Conservation (phyloP, 2,113 vertebrate species). For the Sinocyclocheilus anshuiensis region DNA sequence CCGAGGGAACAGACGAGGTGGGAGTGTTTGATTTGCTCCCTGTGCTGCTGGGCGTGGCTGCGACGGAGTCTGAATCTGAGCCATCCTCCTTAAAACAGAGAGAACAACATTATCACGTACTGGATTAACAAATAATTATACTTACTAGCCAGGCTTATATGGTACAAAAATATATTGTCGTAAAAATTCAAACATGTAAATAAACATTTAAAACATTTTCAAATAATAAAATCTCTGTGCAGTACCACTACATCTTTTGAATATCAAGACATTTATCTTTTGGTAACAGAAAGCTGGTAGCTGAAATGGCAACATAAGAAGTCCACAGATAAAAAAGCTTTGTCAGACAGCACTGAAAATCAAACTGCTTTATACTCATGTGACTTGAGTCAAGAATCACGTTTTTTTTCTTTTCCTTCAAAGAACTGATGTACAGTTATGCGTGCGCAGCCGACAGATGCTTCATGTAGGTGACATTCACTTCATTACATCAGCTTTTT, state of each 20-base stretch:
- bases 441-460: not conserved
- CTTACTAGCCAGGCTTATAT: not conserved
- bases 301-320: not conserved
- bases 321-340: not conserved
- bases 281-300: no score
- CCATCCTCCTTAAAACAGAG: constrained; percentile 83
- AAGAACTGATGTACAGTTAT: not conserved
- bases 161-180: not conserved
- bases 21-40: constrained; percentile 98
- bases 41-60: constrained; percentile 90
- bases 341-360: not conserved
- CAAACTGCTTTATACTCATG: constrained; percentile 22
- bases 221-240: not conserved
- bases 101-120: not conserved
- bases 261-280: not conserved
- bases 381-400: constrained; percentile 21
- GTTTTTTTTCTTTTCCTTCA: constrained; percentile 4
- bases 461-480: not conserved
- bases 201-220: not conserved
- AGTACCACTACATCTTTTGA: not conserved
- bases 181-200: not conserved
- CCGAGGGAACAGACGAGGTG: constrained; percentile 94
- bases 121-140: no score
- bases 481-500: not conserved
- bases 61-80: constrained; percentile 92